phyloP scores from a whole-genome alignment of 2,113 vertebrate species.

The Gallinago undulata region DNA sequence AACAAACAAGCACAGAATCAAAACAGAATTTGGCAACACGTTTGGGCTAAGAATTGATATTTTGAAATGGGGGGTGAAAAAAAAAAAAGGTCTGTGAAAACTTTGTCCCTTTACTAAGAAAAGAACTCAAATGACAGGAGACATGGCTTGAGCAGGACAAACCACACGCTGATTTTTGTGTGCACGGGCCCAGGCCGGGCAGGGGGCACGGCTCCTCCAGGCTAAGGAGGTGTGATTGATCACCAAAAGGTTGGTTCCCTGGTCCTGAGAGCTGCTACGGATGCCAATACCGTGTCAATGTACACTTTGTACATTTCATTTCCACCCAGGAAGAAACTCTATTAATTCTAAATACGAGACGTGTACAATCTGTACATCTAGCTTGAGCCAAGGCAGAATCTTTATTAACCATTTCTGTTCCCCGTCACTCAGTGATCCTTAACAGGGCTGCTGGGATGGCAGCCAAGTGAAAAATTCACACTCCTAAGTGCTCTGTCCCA shows the following conservation, averaged over 20 bases:
- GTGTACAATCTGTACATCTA: not conserved
- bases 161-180: not conserved
- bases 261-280: not conserved
- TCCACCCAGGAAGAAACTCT: not conserved
- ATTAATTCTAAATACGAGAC: not conserved
- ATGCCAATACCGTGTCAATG: not conserved
- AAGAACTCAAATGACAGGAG: not conserved
- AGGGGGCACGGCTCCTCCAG: not conserved
- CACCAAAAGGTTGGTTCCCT: not conserved
- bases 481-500: not conserved
- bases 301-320: not conserved
- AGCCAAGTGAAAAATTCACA: slow-evolving; percentile 26
- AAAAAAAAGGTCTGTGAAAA: not conserved
- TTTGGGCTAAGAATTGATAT: not conserved
- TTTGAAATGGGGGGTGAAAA: not conserved
- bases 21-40: not conserved
- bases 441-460: not conserved
- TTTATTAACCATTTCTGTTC: not conserved
- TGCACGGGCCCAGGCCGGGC: not conserved
- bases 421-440: not conserved
- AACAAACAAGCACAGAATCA: not conserved
- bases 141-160: not conserved
- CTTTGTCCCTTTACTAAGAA: not conserved
- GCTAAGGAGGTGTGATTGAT: not conserved
- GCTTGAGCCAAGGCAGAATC: not conserved